These are phyloP conservation scores for Heterodera carotae DNA, from an alignment of 1,140 invertebrate species.

Conservation along the genomic window DNA sequence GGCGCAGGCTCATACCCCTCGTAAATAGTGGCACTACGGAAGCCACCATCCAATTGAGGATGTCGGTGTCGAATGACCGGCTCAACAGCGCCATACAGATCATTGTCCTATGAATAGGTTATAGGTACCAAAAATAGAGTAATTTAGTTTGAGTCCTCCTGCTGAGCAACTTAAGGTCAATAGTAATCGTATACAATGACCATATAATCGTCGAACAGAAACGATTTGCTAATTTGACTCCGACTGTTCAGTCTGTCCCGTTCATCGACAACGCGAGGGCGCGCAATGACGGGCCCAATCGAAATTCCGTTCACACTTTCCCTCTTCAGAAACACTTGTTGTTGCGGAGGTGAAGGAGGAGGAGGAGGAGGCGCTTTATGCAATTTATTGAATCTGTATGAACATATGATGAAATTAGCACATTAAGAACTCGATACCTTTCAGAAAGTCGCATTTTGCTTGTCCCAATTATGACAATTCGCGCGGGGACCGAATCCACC, in stretches of 20 bases:
- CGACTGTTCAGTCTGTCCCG: neutral
- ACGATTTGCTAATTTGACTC: constrained; percentile 12
- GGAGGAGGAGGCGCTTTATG: constrained; percentile 4
- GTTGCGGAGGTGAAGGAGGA: neutral
- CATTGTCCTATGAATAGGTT: constrained; percentile 18
- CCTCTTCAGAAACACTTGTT: constrained; percentile 5
- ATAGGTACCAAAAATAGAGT: neutral
- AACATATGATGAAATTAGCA: neutral
- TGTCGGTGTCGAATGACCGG: neutral
- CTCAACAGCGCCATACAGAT: constrained; percentile 20
- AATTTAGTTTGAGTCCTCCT: neutral
- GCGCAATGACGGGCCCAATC: constrained; percentile 4
- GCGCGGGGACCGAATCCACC: constrained; percentile 23
- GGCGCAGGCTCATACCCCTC: neutral
- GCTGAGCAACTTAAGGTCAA: no score
- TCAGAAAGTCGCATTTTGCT: constrained; percentile 28
- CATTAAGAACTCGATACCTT: constrained; percentile 3
- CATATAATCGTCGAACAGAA: constrained; percentile 25
- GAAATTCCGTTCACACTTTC: constrained; percentile 7
- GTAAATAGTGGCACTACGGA: neutral
- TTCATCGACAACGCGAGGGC: constrained; percentile 12
- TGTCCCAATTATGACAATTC: constrained; percentile 25
- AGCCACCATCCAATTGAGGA: neutral
- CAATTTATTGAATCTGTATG: constrained; percentile 8
- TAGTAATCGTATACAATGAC: neutral